Base-by-base conservation (phyloP, 2,888 invertebrate genomes). In the Synergus laeviventris region DNA sequence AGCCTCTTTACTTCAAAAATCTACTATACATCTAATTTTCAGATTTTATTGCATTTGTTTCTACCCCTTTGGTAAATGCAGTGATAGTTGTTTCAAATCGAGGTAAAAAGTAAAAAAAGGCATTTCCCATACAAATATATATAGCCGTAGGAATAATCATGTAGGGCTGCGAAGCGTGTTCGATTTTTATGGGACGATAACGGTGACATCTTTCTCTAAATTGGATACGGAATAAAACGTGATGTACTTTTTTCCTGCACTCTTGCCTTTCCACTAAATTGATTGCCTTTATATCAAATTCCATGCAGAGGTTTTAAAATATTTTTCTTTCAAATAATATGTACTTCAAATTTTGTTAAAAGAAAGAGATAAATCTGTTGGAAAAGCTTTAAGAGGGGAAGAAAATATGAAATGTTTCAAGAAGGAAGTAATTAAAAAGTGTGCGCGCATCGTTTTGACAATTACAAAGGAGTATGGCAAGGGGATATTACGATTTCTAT, bases 401-500 rank as follows among this genome's bases (percentile, higher is more conserved):
- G 14, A 45, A 36, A 70, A 49, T 12, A 49, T 70, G 70, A 49
- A 70, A 31, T 70, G 70, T 49, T 70, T 31, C 31, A 70, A 70
- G 49, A 36, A 49, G 49, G 24, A 70, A 70, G 70, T 70, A 70
- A 70, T 70, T 70, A 70, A 70, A 45, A 49, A 54, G 70, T 70
- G 49, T 70, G 70, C 66, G 31, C 24, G 49, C 36, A 70, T 70
- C 70, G 49, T 70, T 70, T 70, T 70, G 45, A 49, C 49, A 70
- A 70, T 70, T 70, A 70, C 70, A 70, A 70, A 70, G 49, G 70
- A 70, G 31, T 70, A 49, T 70, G 70, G 54, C 45, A 70, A 49
- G 70, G 49, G 70, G 70, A 70, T 70, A 70, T 70, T 70, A 70
- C 70, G 70, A 70, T 70, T 70, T 70, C 49, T 70, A 49, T 70